Evolutionary conservation across 2,113 vertebrate genomes (phyloP), one percentile per base, ranked within the genome.

Genomic region (Notarius lentiginosus): DNA sequence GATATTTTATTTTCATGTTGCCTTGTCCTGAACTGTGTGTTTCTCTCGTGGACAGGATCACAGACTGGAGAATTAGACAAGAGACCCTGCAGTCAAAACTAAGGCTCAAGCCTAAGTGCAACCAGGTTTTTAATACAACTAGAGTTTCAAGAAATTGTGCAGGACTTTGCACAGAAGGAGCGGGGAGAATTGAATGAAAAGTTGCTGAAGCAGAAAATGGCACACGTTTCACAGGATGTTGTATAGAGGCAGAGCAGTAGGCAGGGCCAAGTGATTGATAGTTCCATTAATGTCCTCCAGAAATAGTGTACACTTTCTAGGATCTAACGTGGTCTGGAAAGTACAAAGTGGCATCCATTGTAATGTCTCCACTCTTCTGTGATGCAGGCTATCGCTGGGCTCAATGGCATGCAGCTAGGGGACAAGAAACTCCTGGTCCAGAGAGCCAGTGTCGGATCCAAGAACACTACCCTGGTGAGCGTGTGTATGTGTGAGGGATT

Each of bases 361-460:
- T 73, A 79, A 84, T 73, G 53, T 77, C 41, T 75, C 9, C n/a
- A 20, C 55, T 84, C 22, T 86, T 91, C 86, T 30, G 79, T 85
- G 60, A 91, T 83, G 0, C 91, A 98, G 97, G 97, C 97, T 86
- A 97, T 98, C 17, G 96, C 97, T 0, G 97, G 97, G 77, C 93
- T 98, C 88, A 98, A 97, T 0, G 97, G 97, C 58, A 98, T 98
- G 97, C 97, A 98, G 91, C 93, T 98, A 72, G 97, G 97, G 72
- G 97, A 98, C 92, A 98, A 98, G 95, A 98, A 98, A 87, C 96
- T 98, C 79, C 94, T 98, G 86, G 97, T 98, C 70, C 97, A 98
- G 92, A 95, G 97, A 93, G 97, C 97, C 47, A 98, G 97, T 51
- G 97, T 98, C 89, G 97, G 97, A 89, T 97, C 97, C 90, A 98